Evolutionary conservation across 2,888 invertebrate species (phyloP), one percentile per base, ranked within the genome.

Genomic region (Ethmia dodecea): DNA sequence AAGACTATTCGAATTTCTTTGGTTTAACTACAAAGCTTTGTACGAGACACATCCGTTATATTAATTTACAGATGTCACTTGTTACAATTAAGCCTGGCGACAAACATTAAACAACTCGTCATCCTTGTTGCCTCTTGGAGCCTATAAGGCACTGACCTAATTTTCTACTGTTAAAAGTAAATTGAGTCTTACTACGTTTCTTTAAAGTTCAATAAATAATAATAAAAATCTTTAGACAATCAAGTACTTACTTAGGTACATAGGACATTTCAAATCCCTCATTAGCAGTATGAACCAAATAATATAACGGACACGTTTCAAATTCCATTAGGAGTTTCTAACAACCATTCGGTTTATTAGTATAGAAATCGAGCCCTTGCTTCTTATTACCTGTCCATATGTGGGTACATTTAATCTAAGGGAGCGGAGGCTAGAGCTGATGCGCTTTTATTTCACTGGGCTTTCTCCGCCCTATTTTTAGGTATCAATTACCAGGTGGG

Each of bases 381-480:
- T 8, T 18, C 8, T 18, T 18, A 18, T 18, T 18, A 8, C 18
- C 18, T 8, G 18, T 8, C 18, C 18, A 18, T 8, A 5, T 8
- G 18, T 8, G 8, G 18, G 18, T 8, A 18, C 18, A 18, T 5
- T 18, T 8, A n/a, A n/a, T n/a, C 18, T 5, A 18, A 18, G 5
- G 8, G 18, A 5, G 18, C 8, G 18, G 18, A 18, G 18, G n/a
- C n/a, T n/a, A n/a, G n/a, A 18, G 18, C 18, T n/a, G n/a, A n/a
- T 18, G 5, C 18, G 18, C 8, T 18, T 18, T 8, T 18, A 18
- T 69, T 68, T 57, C 62, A 61, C 53, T 49, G 48, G 51, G 56
- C 66, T 74, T 71, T 72, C 73, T 66, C 67, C 52, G 62, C 54
- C 62, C 69, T 74, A 76, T 75, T 71, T 72, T 61, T 73, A 72